These are phyloP conservation scores for Nymphalis urticae DNA, from an alignment of 2,888 invertebrate genomes.

Conservation along the genomic window DNA sequence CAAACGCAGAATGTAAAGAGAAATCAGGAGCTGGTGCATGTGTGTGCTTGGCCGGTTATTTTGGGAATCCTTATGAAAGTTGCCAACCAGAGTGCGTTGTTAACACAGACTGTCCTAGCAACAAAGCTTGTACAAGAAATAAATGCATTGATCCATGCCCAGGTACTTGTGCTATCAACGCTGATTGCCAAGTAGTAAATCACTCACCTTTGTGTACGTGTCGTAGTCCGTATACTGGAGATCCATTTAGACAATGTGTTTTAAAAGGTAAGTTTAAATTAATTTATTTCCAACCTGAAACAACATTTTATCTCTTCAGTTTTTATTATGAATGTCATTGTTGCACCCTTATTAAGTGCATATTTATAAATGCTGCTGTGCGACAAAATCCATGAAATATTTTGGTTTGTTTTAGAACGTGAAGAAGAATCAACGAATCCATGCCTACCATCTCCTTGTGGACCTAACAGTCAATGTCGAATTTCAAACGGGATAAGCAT, in stretches of 20 bases:
- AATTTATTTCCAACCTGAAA: background rate
- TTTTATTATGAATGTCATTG: no score
- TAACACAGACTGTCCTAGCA: conserved; percentile 87
- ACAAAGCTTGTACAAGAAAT: conserved; percentile 85
- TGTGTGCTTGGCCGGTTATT: conserved; percentile 85
- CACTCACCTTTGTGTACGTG: conserved; percentile 87
- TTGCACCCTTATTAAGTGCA: no score
- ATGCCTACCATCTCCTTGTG: conserved; percentile 84
- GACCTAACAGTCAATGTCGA: conserved; percentile 83
- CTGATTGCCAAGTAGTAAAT: conserved; percentile 87
- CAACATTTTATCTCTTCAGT: no score
- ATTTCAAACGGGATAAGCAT: conserved; percentile 83
- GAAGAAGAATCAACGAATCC: conserved; percentile 68
- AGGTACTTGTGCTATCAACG: conserved; percentile 88
- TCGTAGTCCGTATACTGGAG: conserved; percentile 84
- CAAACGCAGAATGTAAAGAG: conserved; percentile 84
- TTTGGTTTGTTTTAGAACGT: conserved; percentile 50
- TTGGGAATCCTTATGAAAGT: conserved; percentile 90
- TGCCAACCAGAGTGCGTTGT: conserved; percentile 88
- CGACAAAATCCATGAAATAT: background rate
- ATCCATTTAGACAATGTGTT: conserved; percentile 85
- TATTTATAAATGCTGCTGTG: background rate
- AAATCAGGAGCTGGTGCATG: conserved; percentile 84
- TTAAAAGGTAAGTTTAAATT: conserved; percentile 55
- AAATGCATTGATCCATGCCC: conserved; percentile 90